A percentile compares a stretch with the other conserved stretches of the same genome.
These are phyloP conservation scores for Drosophila grimshawi DNA, from an alignment of 1,140 invertebrate species.

Conservation along the genomic window DNA sequence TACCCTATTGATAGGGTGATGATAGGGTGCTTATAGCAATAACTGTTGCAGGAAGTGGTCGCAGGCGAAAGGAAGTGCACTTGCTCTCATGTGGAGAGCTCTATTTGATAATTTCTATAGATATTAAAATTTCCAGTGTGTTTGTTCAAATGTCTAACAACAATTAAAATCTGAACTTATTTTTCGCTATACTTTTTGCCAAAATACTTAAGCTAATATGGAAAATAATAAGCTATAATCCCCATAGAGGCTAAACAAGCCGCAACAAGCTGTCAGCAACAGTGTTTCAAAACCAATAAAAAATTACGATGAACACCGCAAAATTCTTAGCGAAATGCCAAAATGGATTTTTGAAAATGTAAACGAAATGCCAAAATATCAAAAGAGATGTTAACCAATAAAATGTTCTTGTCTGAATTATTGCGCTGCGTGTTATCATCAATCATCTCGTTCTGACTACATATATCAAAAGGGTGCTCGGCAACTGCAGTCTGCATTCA, in stretches of 20 bases:
- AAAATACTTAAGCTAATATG: no score
- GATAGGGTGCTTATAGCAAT: constrained; percentile 19
- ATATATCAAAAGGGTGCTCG: constrained; percentile 14
- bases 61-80: constrained; percentile 10
- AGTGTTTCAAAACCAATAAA: constrained; percentile 19
- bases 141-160: not conserved
- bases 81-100: not conserved
- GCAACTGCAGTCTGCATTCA: constrained; percentile 27
- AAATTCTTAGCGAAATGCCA: not conserved
- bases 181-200: no score
- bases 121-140: not conserved
- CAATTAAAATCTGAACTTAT: no score
- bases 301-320: not conserved
- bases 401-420: constrained; percentile 5
- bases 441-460: constrained; percentile 27
- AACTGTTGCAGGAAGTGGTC: constrained; percentile 5
- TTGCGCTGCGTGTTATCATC: constrained; percentile 34
- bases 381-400: not conserved
- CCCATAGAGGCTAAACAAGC: not conserved
- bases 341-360: not conserved
- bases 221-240: no score
- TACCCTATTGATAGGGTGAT: constrained; percentile 42
- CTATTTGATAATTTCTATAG: not conserved
- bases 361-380: not conserved
- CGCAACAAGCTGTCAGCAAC: constrained; percentile 33